Conservation (phyloP, 2,113 vertebrate genomes). For the Castor canadensis region DNA sequence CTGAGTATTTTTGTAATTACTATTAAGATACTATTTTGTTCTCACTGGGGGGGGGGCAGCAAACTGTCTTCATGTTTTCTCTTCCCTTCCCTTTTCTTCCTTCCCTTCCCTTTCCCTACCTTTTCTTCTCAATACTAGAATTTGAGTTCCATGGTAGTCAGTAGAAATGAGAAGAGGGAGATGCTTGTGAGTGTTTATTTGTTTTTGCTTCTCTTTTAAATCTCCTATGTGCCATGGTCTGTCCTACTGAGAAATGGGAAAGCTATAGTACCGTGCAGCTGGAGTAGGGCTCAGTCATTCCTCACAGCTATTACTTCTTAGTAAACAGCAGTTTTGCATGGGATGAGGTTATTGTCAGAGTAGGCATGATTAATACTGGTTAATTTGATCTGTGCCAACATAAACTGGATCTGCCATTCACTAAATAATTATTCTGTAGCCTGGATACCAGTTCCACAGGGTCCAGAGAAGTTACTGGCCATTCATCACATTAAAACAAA, state of each 20-base stretch:
- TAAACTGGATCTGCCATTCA: slow-evolving; percentile 79
- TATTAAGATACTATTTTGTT: slow-evolving; percentile 7
- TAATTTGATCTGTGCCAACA: slow-evolving; percentile 84
- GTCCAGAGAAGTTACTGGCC: slow-evolving; percentile 53
- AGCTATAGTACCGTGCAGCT: slow-evolving; percentile 42
- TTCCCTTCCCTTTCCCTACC: neutral
- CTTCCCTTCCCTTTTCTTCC: neutral
- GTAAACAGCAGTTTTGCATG: slow-evolving; percentile 79
- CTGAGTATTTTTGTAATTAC: slow-evolving; percentile 32
- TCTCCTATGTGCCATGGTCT: slow-evolving; percentile 49
- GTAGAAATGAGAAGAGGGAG: neutral
- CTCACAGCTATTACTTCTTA: slow-evolving; percentile 81
- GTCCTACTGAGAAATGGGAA: slow-evolving; percentile 67
- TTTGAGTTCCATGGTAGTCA: neutral
- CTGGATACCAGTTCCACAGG: slow-evolving; percentile 82
- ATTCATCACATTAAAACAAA: slow-evolving; percentile 82
- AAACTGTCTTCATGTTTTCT: neutral
- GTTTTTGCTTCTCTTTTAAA: slow-evolving; percentile 69
- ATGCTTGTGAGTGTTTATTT: neutral
- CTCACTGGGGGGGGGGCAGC: neutral
- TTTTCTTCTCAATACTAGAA: neutral
- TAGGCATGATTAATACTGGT: slow-evolving; percentile 86
- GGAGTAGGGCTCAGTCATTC: slow-evolving; percentile 55
- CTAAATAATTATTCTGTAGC: slow-evolving; percentile 87
- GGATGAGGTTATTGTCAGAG: slow-evolving; percentile 84